Evolutionary conservation across 2,797 vertebrate species (phyloP).

Genomic region (Lates japonicus): DNA sequence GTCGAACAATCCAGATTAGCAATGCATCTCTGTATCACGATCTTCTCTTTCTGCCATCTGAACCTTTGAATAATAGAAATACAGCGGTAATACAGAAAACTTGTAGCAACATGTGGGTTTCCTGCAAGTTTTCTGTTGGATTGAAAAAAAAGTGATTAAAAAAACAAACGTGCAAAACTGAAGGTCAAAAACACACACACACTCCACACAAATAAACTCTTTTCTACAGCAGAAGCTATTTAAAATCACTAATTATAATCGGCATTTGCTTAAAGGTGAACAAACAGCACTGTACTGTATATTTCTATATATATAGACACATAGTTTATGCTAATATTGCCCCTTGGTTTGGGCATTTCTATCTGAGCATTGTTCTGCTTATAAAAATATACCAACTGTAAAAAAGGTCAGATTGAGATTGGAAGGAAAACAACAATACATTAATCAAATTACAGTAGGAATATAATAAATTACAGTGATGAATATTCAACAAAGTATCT

Average conservation of each 20-base stretch:
- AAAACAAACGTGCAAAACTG: slow-evolving; percentile 32
- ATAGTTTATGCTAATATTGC: slow-evolving; percentile 43
- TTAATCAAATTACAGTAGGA: slow-evolving; percentile 35
- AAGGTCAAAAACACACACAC: slow-evolving; percentile 41
- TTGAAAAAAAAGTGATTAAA: slow-evolving; percentile 10
- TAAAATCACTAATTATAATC: slow-evolving; percentile 40
- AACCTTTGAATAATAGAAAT: background rate
- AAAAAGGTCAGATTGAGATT: slow-evolving; percentile 38
- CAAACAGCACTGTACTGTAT: slow-evolving; percentile 14
- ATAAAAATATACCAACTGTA: slow-evolving; percentile 22
- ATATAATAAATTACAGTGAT: background rate
- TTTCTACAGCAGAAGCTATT: slow-evolving; percentile 22
- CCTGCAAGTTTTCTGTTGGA: background rate
- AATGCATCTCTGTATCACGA: background rate
- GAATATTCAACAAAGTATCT: slow-evolving; percentile 32
- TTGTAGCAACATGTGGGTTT: no score
- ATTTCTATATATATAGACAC: background rate
- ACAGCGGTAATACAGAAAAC: background rate
- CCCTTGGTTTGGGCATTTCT: background rate
- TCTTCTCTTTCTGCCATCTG: background rate
- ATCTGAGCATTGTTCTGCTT: slow-evolving; percentile 10
- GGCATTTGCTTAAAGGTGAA: slow-evolving; percentile 15
- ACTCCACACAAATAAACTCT: background rate
- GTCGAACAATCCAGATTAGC: slow-evolving; percentile 35
- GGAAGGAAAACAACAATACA: background rate